These are phyloP conservation scores for Poeciliopsis paucimaculata DNA, from an alignment of 2,797 vertebrate species.

Conservation along the genomic window DNA sequence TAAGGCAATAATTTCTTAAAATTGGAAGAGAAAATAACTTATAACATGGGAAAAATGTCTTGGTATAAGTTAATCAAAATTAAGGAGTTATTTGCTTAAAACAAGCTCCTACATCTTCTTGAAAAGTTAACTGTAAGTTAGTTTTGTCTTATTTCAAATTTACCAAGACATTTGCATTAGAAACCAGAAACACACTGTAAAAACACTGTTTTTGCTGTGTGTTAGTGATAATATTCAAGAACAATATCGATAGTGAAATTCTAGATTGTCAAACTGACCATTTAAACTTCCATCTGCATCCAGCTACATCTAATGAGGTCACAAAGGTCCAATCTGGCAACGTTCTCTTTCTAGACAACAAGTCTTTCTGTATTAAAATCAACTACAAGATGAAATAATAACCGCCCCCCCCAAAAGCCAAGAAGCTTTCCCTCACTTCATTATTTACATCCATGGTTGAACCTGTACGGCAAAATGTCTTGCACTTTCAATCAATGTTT, in stretches of 20 bases:
- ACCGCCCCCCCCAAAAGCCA: slow-evolving; percentile 8
- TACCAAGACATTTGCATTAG: no score
- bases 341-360: background rate
- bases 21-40: no score
- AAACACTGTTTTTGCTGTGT: no score
- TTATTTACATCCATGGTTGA: slow-evolving; percentile 46
- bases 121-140: no score
- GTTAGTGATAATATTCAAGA: background rate
- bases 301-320: background rate
- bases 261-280: background rate
- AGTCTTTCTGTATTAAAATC: background rate
- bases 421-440: slow-evolving; percentile 27
- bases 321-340: background rate
- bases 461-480: slow-evolving; percentile 47
- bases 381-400: background rate
- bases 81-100: no score
- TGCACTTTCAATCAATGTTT: slow-evolving; percentile 61
- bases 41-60: no score
- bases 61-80: no score
- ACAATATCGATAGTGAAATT: background rate
- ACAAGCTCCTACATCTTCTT: no score
- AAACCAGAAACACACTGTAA: no score
- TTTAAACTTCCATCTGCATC: background rate
- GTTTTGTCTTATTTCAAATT: no score
- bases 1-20: no score